Evolutionary conservation across 2,888 invertebrate species (phyloP).

Genomic region (Cerastis leucographa): DNA sequence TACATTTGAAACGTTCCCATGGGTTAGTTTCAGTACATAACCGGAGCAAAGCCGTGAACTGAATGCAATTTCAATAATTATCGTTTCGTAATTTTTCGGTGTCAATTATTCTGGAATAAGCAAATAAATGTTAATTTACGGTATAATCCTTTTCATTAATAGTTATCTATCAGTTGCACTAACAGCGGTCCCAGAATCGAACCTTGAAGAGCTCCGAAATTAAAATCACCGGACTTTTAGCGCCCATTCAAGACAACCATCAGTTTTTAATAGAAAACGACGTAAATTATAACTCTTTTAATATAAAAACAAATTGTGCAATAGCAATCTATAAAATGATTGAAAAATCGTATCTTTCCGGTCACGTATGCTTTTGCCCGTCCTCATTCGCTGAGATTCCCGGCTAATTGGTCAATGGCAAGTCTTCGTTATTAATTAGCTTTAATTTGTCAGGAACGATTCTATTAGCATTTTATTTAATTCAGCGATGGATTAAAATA

Average conservation of each 20-base stretch:
- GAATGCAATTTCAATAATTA: no score
- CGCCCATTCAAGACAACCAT: neutral
- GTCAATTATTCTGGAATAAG: neutral
- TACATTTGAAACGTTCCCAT: no score
- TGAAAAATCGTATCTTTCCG: constrained; percentile 22
- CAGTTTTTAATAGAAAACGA: neutral
- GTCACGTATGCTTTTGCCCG: constrained; percentile 41
- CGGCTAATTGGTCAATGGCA: constrained; percentile 44
- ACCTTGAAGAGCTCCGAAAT: neutral
- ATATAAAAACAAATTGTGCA: constrained; percentile 16
- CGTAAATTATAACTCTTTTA: neutral
- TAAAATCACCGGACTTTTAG: neutral
- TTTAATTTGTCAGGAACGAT: constrained; percentile 45
- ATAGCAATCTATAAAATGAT: constrained; percentile 27
- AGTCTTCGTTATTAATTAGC: constrained; percentile 41
- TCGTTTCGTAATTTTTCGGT: neutral
- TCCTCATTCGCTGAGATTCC: constrained; percentile 28
- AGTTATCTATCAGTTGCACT: neutral
- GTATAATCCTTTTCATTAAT: neutral
- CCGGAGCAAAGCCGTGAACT: no score
- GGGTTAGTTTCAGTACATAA: no score
- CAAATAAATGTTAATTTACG: neutral
- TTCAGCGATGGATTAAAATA: neutral
- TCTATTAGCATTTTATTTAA: constrained; percentile 31
- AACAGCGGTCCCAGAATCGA: neutral